Evolutionary conservation across 2,888 invertebrate genomes (phyloP).

Genomic region (Clostera curtula): DNA sequence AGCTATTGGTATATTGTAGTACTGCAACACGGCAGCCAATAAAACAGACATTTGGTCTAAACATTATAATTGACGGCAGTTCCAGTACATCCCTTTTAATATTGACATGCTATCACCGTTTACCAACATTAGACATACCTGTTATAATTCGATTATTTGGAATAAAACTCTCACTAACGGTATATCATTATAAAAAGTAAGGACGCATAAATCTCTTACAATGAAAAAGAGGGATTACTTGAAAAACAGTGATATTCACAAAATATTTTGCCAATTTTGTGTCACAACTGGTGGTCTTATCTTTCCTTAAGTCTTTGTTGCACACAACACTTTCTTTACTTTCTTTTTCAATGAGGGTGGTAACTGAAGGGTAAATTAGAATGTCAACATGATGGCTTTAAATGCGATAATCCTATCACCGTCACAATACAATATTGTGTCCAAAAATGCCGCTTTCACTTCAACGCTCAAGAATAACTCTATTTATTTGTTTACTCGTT

Average conservation of each 20-base stretch:
- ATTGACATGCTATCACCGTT: no score
- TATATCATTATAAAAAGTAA: constrained; percentile 18
- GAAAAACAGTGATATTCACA: constrained; percentile 38
- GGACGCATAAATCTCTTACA: constrained; percentile 33
- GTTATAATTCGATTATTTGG: no score
- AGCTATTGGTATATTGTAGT: no score
- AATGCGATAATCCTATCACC: constrained; percentile 35
- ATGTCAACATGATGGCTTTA: constrained; percentile 58
- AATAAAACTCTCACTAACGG: constrained; percentile 27
- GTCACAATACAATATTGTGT: constrained; percentile 37
- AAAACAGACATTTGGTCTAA: no score
- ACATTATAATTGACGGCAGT: no score
- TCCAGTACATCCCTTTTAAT: no score
- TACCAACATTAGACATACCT: no score
- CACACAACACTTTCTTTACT: no score
- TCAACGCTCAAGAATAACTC: constrained; percentile 13
- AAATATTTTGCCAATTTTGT: constrained; percentile 68
- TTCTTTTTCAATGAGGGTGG: constrained; percentile 48
- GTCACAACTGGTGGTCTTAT: constrained; percentile 65
- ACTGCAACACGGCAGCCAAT: no score
- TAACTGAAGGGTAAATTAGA: constrained; percentile 49
- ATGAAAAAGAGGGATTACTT: constrained; percentile 36
- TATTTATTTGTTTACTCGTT: constrained; percentile 3
- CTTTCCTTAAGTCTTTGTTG: constrained; percentile 27
- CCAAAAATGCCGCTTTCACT: constrained; percentile 35